Evolutionary conservation across 1,140 invertebrate genomes (phyloP).

Genomic region (Reticulitermes speratus): DNA sequence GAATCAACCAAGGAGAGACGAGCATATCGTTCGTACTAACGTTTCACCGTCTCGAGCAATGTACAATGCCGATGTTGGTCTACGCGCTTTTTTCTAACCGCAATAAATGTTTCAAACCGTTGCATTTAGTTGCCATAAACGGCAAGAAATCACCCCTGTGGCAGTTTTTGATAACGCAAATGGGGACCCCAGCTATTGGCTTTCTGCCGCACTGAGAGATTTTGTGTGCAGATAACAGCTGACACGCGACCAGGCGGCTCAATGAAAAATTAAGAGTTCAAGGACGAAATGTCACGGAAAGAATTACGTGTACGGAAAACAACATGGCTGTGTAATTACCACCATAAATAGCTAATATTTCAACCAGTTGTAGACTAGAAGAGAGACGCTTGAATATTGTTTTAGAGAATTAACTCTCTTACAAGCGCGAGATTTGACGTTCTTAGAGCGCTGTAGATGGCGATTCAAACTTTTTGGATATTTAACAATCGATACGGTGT

Average conservation of each 20-base stretch:
- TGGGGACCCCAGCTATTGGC: neutral
- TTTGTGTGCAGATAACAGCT: neutral
- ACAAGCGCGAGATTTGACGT: no score
- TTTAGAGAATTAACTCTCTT: no score
- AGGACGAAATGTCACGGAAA: constrained; percentile 10
- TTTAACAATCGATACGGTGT: no score
- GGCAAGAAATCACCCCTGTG: neutral
- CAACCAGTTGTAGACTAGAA: no score
- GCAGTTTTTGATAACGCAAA: neutral
- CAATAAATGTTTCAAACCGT: neutral
- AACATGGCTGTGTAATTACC: neutral
- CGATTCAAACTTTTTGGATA: no score
- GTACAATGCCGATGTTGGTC: no score
- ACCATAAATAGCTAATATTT: no score
- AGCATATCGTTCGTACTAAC: no score
- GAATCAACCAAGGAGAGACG: no score
- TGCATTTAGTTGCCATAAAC: neutral
- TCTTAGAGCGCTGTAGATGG: no score
- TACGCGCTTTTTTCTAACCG: neutral
- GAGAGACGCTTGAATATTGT: no score
- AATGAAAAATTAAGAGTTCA: constrained; percentile 12
- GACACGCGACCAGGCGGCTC: neutral
- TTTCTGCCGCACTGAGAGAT: neutral
- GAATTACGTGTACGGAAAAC: neutral
- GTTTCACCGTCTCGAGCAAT: no score